These are phyloP conservation scores for Rhinoraja longicauda DNA, from an alignment of 2,797 vertebrate genomes.

Conservation along the genomic window DNA sequence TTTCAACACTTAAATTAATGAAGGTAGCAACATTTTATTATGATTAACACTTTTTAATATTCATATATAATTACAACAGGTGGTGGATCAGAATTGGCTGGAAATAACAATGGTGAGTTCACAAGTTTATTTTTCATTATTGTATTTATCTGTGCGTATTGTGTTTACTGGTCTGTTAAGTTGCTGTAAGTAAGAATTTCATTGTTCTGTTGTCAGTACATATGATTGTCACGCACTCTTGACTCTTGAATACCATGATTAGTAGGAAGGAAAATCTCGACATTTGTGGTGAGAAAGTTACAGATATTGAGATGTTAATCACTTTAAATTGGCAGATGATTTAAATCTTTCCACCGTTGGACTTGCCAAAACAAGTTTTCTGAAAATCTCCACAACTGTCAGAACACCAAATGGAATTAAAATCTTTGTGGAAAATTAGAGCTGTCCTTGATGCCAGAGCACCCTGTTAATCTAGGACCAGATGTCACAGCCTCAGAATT, in stretches of 20 bases:
- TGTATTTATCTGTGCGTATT: no score
- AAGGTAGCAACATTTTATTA: no score
- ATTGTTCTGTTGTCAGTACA: no score
- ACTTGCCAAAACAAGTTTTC: no score
- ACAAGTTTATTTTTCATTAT: no score
- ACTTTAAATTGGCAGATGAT: background rate
- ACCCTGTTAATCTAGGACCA: background rate
- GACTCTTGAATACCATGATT: background rate
- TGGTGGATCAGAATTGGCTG: background rate
- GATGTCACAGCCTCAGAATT: no score
- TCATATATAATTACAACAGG: background rate
- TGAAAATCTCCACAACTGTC: background rate
- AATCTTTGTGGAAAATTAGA: background rate
- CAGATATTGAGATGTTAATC: background rate
- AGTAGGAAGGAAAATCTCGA: background rate
- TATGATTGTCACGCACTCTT: no score
- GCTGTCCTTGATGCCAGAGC: background rate
- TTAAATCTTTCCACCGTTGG: background rate
- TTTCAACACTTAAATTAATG: no score
- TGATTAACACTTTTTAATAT: background rate
- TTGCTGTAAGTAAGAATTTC: no score
- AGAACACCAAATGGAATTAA: background rate
- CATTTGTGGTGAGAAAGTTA: background rate
- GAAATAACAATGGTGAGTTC: background rate
- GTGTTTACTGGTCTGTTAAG: no score